These are phyloP conservation scores for Galemys pyrenaicus DNA, from an alignment of 2,113 vertebrate genomes.

Conservation along the genomic window DNA sequence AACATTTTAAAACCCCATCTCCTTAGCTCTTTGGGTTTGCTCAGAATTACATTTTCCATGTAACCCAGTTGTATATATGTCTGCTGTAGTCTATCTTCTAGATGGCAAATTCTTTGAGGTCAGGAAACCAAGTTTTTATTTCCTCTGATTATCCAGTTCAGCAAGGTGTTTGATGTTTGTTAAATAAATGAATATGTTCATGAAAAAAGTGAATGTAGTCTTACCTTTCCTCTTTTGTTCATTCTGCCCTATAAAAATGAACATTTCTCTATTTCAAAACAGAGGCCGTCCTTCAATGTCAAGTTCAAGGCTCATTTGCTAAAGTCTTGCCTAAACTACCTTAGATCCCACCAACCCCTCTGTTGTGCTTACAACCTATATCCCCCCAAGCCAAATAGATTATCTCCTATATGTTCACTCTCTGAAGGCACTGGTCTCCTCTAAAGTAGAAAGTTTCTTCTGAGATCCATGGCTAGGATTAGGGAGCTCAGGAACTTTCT, in stretches of 20 bases:
- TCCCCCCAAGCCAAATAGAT: not conserved
- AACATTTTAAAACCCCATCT: not conserved
- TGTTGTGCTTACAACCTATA: not conserved
- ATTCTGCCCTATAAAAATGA: not conserved
- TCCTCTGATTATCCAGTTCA: not conserved
- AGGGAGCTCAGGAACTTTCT: not conserved
- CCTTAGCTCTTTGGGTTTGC: not conserved
- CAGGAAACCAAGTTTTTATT: constrained; percentile 1
- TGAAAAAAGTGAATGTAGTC: not conserved
- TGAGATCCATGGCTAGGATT: not conserved
- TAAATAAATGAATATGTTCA: not conserved
- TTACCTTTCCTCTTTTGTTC: not conserved
- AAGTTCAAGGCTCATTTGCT: constrained; percentile 38
- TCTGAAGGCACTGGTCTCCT: not conserved
- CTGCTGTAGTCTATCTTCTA: not conserved
- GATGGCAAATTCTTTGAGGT: not conserved
- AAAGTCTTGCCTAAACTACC: constrained; percentile 1
- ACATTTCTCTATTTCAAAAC: not conserved
- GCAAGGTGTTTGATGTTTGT: not conserved
- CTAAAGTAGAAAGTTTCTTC: not conserved
- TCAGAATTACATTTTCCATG: constrained; percentile 8
- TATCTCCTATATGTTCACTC: not conserved
- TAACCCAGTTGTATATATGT: not conserved
- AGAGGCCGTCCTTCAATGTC: not conserved
- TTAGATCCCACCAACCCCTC: not conserved